Base-by-base conservation (phyloP, 2,888 invertebrate genomes). In the Leptura quadrifasciata region DNA sequence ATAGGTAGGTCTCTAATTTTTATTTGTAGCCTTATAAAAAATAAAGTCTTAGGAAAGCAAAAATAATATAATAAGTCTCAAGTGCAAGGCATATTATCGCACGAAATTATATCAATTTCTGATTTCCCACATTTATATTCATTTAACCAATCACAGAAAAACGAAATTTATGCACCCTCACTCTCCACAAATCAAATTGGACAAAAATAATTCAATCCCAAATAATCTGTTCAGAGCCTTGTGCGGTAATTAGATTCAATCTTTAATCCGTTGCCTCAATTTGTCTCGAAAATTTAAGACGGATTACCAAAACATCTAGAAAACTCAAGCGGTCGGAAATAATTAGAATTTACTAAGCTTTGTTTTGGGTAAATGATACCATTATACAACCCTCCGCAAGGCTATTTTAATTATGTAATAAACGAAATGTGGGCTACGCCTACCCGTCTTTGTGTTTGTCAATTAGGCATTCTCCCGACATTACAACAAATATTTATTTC, bases 341-440 rank as follows among this genome's bases (percentile, higher is more conserved):
- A 68, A 68, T 57, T 67, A 52, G 9, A n/a, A 47, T 21, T 68
- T 68, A 24, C 27, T 55, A 24, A 57, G 31, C 67, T 24, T 15
- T 21, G 18, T 18, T 52, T 21, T 10, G 55, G 18, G 15, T 65
- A 55, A 55, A 68, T 31, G 35, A 55, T 31, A 27, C 10, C 18
- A 54, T 68, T 68, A 31, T 31, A 18, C 55, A 3, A 55, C 24
- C 67, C 67, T 64, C 27, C 15, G 39, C 39, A 17, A 10, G 55
- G 55, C 68, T 68, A 54, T 18, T 31, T 68, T 68, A 68, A 31
- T 55, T 67, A 67, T 17, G n/a, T 55, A 55, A 55, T 55, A 57
- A 68, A 68, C 55, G 24, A 17, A 54, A 68, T 31, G 39, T 9
- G 18, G 20, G 39, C 20, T 12, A n/a, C 39, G 39, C 47, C 20